Evolutionary conservation across 2,888 invertebrate species (phyloP), one percentile per base, ranked within the genome.

Genomic region (Isotomurus palustris): DNA sequence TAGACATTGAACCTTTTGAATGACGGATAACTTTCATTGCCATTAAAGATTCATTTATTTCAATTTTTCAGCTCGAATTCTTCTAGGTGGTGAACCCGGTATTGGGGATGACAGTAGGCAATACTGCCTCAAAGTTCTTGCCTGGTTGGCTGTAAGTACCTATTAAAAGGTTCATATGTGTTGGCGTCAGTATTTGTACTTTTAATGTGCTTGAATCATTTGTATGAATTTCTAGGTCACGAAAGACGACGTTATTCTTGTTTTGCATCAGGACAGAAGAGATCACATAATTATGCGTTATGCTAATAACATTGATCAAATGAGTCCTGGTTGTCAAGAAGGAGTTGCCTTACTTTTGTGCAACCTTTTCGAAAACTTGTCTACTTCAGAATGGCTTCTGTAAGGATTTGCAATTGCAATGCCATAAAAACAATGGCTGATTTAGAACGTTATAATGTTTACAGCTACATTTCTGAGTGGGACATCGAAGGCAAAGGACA

Each of bases 221-320:
- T 48, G n/a, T 17, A 12, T 27, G 12, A 17, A 10, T 48, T 54
- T 48, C 17, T 44, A 66, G 66, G 64, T 69, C 17, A 67, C 66
- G 53, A 89, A 91, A 72, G 92, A 93, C 72, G 93, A 93, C 76
- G 86, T 91, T 56, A 87, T 93, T 72, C 82, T 93, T 67, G 79
- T 93, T 68, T 78, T 93, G 72, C 93, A 93, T 76, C 91, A 91
- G 78, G 92, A 93, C 78, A 81, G 93, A 62, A 81, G 87, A 64
- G 88, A 89, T 71, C 92, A 93, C 76, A 83, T 88, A 64, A 80
- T 93, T 67, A 91, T 92, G 85, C 87, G 88, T 76, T 91, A 86
- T 75, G 88, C 91, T 29, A 83, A 84, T 73, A 83, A 84, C 73
- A 84, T 92, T 67, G 92, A 93, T 75, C 78, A 83, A 68, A 82